phyloP scores from a whole-genome alignment of 2,888 invertebrate genomes.

The Argyresthia albistria region DNA sequence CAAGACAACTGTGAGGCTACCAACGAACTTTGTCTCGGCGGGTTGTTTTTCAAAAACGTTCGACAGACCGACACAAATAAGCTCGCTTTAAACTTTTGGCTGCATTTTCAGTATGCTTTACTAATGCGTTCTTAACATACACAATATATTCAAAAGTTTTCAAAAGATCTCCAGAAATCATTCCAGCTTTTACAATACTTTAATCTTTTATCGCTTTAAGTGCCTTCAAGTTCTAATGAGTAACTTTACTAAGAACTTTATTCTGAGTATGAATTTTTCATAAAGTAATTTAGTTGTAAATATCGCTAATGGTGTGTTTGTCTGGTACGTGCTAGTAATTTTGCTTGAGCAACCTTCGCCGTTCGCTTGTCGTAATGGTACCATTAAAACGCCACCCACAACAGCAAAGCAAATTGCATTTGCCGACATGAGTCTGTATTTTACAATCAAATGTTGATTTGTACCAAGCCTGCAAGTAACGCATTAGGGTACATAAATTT shows the following conservation, averaged over 20 bases:
- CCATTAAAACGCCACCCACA: constrained; percentile 68
- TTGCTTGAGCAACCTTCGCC: constrained; percentile 55
- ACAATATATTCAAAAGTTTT: neutral
- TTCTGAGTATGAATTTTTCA: neutral
- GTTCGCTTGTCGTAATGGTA: constrained; percentile 50
- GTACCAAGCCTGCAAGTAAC: constrained; percentile 48
- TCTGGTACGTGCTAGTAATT: constrained; percentile 40
- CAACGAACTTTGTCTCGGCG: constrained; percentile 6
- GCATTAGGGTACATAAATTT: constrained; percentile 62
- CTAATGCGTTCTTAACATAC: neutral
- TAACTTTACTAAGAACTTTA: neutral
- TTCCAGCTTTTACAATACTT: neutral
- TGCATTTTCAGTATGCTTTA: neutral
- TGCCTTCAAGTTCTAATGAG: neutral
- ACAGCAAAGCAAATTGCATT: constrained; percentile 62
- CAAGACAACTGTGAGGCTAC: constrained; percentile 17
- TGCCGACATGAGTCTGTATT: constrained; percentile 55
- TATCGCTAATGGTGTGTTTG: constrained; percentile 32
- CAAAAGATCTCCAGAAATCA: neutral
- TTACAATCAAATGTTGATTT: constrained; percentile 68
- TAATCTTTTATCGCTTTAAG: neutral
- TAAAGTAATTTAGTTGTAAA: constrained; percentile 33
- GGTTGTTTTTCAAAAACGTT: constrained; percentile 12
- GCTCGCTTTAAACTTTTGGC: constrained; percentile 3
- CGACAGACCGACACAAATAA: constrained; percentile 4